phyloP scores from a whole-genome alignment of 2,113 vertebrate species.

The Pycnonotus jocosus region DNA sequence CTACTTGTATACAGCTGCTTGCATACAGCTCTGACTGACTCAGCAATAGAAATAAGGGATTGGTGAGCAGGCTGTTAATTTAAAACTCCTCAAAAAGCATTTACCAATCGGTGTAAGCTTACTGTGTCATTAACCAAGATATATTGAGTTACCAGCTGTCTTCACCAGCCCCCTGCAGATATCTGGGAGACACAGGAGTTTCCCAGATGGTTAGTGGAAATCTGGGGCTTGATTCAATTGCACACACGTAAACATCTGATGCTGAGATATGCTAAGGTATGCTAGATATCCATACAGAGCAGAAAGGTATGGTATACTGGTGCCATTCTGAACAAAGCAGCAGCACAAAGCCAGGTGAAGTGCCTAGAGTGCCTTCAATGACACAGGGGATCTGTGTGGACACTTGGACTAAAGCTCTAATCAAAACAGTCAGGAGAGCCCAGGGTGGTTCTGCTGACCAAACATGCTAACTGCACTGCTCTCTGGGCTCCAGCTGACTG shows the following conservation, averaged over 20 bases:
- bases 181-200: not conserved
- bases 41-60: not conserved
- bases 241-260: not conserved
- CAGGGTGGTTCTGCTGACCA: not conserved
- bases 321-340: not conserved
- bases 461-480: not conserved
- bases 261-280: not conserved
- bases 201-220: not conserved
- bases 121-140: not conserved
- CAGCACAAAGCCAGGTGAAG: not conserved
- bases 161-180: not conserved
- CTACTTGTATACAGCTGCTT: not conserved
- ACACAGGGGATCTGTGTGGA: not conserved
- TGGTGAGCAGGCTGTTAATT: not conserved
- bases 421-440: not conserved
- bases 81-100: not conserved
- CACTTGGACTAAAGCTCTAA: not conserved
- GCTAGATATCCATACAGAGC: not conserved
- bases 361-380: not conserved
- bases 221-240: not conserved
- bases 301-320: not conserved
- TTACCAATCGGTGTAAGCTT: not conserved
- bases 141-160: not conserved
- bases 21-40: not conserved
- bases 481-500: not conserved